Base-by-base conservation (phyloP, 1,140 invertebrate species). In the Ditylenchus dipsaci region DNA sequence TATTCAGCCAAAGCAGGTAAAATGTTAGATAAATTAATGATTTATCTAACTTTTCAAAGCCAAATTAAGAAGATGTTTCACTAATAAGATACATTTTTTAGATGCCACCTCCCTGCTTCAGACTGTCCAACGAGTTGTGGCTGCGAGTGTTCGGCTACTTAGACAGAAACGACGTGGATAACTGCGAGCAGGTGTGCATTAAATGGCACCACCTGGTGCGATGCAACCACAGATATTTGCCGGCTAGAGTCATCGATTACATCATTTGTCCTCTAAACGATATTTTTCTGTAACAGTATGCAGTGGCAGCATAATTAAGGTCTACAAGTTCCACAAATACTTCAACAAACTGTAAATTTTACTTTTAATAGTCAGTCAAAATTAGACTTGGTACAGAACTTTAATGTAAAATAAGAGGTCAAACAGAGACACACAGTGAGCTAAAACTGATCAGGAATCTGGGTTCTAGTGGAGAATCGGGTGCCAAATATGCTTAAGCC, bases 261-360 rank as follows among this genome's bases (percentile, higher is more conserved):
- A n/a, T 63, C 27, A 63, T 67, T 61, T 64, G 19, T 64, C 63
- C 7, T 68, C 65, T 1, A 67, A 63, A 67, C 47, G 65, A 7
- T n/a, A 59, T 1, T 67, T 67, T 19, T 67, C 53, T 13, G 30
- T 67, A n/a, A 43, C 42, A 26, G 33, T 67, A 26, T 63, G 65
- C 60, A 67, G 65, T 67, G 65, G 65, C 11, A 27, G 21, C 63
- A 29, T 63, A 23, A 68, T 67, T n/a, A 67, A 67, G 43, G 42
- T 67, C 15, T 67, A 67, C 11, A 29, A 42, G 17, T 68, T 8
- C 64, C 26, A 45, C 0, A 67, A 67, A 67, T 67, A 67, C 17
- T 67, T 67, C 60, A 21, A 19, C n/a, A 53, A 53, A 67, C 53
- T 19, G 53, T 38, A 21, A n/a, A 15, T 59, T 62, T 38, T 62